Base-by-base conservation (phyloP, 2,797 vertebrate species). In the Acanthornis magna region DNA sequence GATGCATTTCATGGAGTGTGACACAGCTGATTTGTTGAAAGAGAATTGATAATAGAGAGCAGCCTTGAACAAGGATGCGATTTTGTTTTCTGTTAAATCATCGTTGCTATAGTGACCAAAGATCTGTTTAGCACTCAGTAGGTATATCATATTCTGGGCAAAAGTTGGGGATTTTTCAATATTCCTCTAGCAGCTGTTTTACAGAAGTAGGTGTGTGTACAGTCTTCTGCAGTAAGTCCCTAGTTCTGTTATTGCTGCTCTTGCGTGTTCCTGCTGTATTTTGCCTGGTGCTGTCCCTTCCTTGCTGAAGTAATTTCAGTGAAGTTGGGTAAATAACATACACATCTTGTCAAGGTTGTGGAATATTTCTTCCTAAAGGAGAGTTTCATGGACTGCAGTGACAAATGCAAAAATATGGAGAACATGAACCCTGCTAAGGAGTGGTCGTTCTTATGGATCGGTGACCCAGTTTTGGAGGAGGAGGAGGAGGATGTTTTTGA, bases 61-160 rank as follows among this genome's bases (percentile, higher is more conserved):
- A 78, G 85, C 80, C 57, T 94, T 65, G 80, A 95, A 58, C 6
- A 5, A 63, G 67, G 88, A 94, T 95, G 71, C 0, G 0, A 47
- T 89, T 95, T 95, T 93, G 91, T 95, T 95, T 96, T 93, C 80
- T 88, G 85, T 94, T 93, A 77, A 73, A 74, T 95, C 48, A 47
- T 47, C 0, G 93, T 95, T 96, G 95, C 94, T 88, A 96, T 94
- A 89, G 96, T 89, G 74, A 96, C 63, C 87, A 63, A 84, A 79
- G 60, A 85, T 75, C 63, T 86, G 25, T 91, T 91, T 90, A 84
- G 76, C 82, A 88, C 70, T 91, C 87, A n/a, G 40, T 91, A 61
- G 43, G 45, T 91, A 36, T 91, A 89, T 84, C 61, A 22, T 74
- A 27, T 93, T 91, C 85, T 86, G 79, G 65, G 73, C 82, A 92